A percentile compares a stretch with the other conserved stretches of the same genome.
Conservation (phyloP, 1,140 invertebrate genomes). For the Calephelis virginiensis region DNA sequence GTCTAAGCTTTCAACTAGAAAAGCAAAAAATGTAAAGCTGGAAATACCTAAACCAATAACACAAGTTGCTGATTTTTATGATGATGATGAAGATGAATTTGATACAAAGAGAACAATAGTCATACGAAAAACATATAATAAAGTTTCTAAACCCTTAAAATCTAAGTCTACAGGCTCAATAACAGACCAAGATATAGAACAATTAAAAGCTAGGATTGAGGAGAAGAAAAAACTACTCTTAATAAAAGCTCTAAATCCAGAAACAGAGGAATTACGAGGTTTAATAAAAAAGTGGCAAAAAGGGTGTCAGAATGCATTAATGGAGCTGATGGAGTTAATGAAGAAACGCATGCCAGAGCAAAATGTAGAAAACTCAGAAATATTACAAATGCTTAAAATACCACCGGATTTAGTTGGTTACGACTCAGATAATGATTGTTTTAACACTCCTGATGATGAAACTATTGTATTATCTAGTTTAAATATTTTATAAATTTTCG, state of each 20-base stretch:
- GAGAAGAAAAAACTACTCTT: conserved; percentile 59
- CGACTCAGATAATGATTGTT: conserved; percentile 65
- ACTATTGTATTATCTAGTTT: conserved; percentile 50
- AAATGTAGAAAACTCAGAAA: conserved; percentile 64
- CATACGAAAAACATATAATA: conserved; percentile 57
- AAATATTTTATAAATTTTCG: conserved; percentile 27
- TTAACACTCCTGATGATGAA: conserved; percentile 56
- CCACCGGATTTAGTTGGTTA: conserved; percentile 60
- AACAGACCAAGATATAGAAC: conserved; percentile 65
- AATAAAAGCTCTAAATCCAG: conserved; percentile 50
- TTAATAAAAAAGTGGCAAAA: conserved; percentile 70
- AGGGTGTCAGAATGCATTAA: conserved; percentile 65
- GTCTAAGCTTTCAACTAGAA: conserved; percentile 27
- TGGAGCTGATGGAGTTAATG: conserved; percentile 64
- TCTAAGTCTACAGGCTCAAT: conserved; percentile 69
- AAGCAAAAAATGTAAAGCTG: conserved; percentile 27
- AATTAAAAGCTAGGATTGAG: conserved; percentile 56
- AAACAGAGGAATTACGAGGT: conserved; percentile 56
- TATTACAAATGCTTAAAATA: conserved; percentile 65
- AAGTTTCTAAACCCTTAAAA: conserved; percentile 52
- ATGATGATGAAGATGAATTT: conserved; percentile 62
- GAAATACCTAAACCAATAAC: conserved; percentile 30
- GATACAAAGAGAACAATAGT: conserved; percentile 55
- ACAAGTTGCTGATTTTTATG: conserved; percentile 42
- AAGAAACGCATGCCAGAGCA: conserved; percentile 57